Evolutionary conservation across 2,888 invertebrate species (phyloP), one percentile per base, ranked within the genome.

Genomic region (Cantharis rufa): DNA sequence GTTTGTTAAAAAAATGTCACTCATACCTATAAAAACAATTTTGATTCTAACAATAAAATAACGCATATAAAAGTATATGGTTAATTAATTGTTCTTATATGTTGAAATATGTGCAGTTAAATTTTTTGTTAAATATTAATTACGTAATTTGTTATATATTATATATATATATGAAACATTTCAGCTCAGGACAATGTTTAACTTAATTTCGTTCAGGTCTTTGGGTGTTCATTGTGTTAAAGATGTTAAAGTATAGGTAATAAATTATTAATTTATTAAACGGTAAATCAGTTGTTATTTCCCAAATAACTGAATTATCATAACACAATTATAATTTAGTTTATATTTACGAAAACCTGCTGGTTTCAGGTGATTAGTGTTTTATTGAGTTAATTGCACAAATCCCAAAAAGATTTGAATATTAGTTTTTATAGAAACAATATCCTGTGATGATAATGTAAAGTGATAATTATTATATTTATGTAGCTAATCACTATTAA

Each of bases 121-220:
- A 82, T 79, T 81, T 82, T 84, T 81, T 81, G 80, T 83, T 82
- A 79, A 71, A 75, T 71, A 83, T 81, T 82, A 73, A 80, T 84
- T 85, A 83, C 81, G 84, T 83, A 71, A 78, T 76, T 70, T 85
- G 85, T 85, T 86, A 86, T 87, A 86, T 48, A 48, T 48, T 48
- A 48, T 86, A 87, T 87, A 85, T 85, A 87, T 88, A 87, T 87
- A 86, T 87, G 87, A 87, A 86, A 86, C 87, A 86, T 87, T 86
- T 80, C 79, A 81, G 82, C 79, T 83, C 82, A 85, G 86, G 86
- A 82, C 80, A 85, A 85, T 86, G 86, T 85, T 85, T 82, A 82
- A 71, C 72, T 62, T 72, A 15, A 27, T 16, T 63, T 28, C 62
- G 24, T 75, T 76, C 32, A 21, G 69, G 27, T 69, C 62, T 21